Percentiles rank a stretch among this genome's conserved stretches.
These are phyloP conservation scores for Pseudomyrmex cubaensis DNA, from an alignment of 1,140 invertebrate species.

Conservation along the genomic window DNA sequence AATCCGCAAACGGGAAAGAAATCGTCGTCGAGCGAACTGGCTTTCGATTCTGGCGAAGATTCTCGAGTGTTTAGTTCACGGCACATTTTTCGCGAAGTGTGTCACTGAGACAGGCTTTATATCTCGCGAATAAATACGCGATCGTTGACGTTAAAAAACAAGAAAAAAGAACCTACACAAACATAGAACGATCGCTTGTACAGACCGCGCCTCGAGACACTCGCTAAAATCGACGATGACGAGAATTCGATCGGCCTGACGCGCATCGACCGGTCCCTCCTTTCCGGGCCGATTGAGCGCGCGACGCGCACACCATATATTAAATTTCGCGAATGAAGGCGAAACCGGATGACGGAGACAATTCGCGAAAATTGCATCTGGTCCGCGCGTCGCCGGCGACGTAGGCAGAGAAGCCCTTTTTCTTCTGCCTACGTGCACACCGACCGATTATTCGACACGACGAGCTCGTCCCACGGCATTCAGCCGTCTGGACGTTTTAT, in stretches of 20 bases:
- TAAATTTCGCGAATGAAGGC: slow-evolving; percentile 7
- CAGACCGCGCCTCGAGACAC: too few species aligned
- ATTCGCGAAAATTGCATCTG: background rate
- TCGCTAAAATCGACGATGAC: background rate
- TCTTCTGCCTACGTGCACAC: slow-evolving; percentile 30
- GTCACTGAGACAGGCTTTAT: too few species aligned
- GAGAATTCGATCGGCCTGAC: too few species aligned
- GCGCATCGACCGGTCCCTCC: background rate
- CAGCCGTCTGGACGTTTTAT: slow-evolving; percentile 55
- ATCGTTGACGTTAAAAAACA: too few species aligned
- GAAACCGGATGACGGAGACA: background rate
- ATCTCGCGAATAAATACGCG: too few species aligned
- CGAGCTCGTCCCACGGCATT: slow-evolving; percentile 47
- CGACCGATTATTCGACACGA: slow-evolving; percentile 54
- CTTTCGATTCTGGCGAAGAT: too few species aligned
- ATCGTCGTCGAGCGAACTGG: too few species aligned
- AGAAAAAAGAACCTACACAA: too few species aligned
- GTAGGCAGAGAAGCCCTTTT: slow-evolving; percentile 43
- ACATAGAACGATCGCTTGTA: too few species aligned
- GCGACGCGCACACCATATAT: background rate
- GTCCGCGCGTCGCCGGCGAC: background rate
- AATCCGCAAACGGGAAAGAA: too few species aligned
- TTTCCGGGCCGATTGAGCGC: background rate
- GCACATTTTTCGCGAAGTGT: too few species aligned
- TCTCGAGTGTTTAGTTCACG: too few species aligned